Percentiles rank a stretch among this genome's conserved stretches.
Evolutionary conservation across 2,888 invertebrate species (phyloP).

Genomic region (Phytoseiulus persimilis): DNA sequence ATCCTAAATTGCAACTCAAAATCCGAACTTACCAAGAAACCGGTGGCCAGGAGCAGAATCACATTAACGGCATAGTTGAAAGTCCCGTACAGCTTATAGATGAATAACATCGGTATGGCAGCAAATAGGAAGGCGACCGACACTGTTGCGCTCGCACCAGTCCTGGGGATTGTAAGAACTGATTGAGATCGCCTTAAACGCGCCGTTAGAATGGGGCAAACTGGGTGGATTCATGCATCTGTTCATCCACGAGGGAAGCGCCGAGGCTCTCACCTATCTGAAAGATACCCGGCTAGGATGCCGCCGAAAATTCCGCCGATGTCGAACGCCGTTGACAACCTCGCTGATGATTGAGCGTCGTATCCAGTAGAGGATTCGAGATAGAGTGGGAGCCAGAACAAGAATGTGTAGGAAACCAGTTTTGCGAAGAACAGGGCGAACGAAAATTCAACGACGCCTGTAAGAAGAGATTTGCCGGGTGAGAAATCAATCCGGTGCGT

Average conservation of each 20-base stretch:
- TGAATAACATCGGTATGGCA: slow-evolving; percentile 70
- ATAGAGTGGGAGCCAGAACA: slow-evolving; percentile 89
- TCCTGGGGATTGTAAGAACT: slow-evolving; percentile 47
- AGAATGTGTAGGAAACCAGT: slow-evolving; percentile 89
- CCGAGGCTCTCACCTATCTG: slow-evolving; percentile 56
- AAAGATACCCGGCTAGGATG: slow-evolving; percentile 72
- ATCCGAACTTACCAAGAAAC: slow-evolving; percentile 11
- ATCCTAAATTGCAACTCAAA: too few relatives aligned
- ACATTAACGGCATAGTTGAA: slow-evolving; percentile 58
- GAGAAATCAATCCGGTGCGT: too few relatives aligned
- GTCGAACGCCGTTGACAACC: slow-evolving; percentile 53
- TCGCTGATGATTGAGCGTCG: slow-evolving; percentile 53
- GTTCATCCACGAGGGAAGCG: slow-evolving; percentile 43
- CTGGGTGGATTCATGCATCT: too few relatives aligned
- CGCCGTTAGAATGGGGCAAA: too few relatives aligned
- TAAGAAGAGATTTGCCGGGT: slow-evolving; percentile 45
- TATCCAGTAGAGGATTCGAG: slow-evolving; percentile 72
- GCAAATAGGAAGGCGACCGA: slow-evolving; percentile 70
- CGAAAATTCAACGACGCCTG: slow-evolving; percentile 85
- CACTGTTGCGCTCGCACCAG: slow-evolving; percentile 74
- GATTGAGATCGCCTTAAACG: too few relatives aligned
- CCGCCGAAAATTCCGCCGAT: slow-evolving; percentile 83
- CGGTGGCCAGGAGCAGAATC: background rate
- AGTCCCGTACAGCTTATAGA: slow-evolving; percentile 59
- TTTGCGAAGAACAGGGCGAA: slow-evolving; percentile 89